A percentile compares a stretch with the other conserved stretches of the same genome.
Evolutionary conservation across 2,797 vertebrate genomes (phyloP).

Genomic region (Myotis vivesi): DNA sequence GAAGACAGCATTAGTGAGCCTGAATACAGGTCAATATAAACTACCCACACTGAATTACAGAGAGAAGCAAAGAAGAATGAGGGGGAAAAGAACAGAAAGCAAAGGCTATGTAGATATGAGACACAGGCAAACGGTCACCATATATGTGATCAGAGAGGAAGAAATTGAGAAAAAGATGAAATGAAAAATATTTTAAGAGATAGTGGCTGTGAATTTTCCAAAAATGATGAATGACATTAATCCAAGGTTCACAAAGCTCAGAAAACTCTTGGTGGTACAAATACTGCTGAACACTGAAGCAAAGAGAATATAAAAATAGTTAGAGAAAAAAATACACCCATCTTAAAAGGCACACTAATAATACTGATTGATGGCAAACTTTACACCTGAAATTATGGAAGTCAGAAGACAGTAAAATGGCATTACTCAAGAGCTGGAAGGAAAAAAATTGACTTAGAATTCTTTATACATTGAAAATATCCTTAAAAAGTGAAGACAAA

Average conservation of each 20-base stretch:
- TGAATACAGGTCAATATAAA: background rate
- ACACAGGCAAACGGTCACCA: background rate
- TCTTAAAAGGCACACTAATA: background rate
- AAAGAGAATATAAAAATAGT: background rate
- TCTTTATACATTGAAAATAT: background rate
- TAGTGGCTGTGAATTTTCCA: background rate
- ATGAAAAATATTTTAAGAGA: background rate
- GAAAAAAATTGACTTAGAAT: background rate
- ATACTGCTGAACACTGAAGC: conserved; percentile 28
- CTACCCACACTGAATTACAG: background rate
- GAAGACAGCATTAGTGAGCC: background rate
- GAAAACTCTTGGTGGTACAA: background rate
- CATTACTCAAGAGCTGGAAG: background rate
- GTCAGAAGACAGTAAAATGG: background rate
- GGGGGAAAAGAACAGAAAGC: background rate
- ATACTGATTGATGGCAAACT: background rate
- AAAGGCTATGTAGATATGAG: background rate
- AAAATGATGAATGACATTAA: background rate
- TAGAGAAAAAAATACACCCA: background rate
- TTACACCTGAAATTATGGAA: background rate
- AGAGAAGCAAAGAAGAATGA: background rate
- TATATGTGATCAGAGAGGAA: background rate
- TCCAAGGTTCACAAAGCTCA: background rate
- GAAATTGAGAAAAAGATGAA: background rate
- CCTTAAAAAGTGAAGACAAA: conserved; percentile 6